A percentile compares a stretch with the other conserved stretches of the same genome.
Evolutionary conservation across 2,888 invertebrate genomes (phyloP).

Genomic region (Sclerodermus sp.): DNA sequence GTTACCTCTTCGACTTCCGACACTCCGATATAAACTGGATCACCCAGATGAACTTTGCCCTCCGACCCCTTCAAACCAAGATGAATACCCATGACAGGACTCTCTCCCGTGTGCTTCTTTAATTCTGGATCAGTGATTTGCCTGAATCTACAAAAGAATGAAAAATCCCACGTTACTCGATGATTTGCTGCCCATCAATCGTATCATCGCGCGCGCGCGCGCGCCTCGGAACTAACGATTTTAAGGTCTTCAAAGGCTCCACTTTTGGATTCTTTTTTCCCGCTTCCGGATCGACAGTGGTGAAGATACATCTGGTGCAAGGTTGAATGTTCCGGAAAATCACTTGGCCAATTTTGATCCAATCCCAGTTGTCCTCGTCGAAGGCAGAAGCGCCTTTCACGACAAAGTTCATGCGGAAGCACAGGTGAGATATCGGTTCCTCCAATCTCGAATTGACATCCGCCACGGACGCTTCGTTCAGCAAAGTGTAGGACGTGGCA

Average conservation of each 20-base stretch:
- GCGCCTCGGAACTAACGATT: constrained; percentile 60
- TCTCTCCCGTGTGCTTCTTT: constrained; percentile 44
- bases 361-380: constrained; percentile 74
- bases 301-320: constrained; percentile 72
- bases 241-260: constrained; percentile 70
- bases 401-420: constrained; percentile 74
- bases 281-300: constrained; percentile 70
- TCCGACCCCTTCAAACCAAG: constrained; percentile 56
- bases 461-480: constrained; percentile 68
- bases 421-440: constrained; percentile 60
- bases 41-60: constrained; percentile 58
- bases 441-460: constrained; percentile 67
- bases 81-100: constrained; percentile 62
- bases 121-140: constrained; percentile 48
- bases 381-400: constrained; percentile 64
- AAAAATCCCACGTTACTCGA: too few relatives aligned
- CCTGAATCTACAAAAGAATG: constrained; percentile 57
- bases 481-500: constrained; percentile 68
- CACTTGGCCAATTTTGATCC: constrained; percentile 69
- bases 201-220: too few relatives aligned
- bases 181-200: too few relatives aligned
- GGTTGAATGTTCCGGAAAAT: constrained; percentile 68
- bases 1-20: constrained; percentile 29
- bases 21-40: constrained; percentile 60
- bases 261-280: constrained; percentile 63